A percentile compares a stretch with the other conserved stretches of the same genome.
phyloP scores from a whole-genome alignment of 2,888 invertebrate species.

The Hermaeophaga mercurialis region DNA sequence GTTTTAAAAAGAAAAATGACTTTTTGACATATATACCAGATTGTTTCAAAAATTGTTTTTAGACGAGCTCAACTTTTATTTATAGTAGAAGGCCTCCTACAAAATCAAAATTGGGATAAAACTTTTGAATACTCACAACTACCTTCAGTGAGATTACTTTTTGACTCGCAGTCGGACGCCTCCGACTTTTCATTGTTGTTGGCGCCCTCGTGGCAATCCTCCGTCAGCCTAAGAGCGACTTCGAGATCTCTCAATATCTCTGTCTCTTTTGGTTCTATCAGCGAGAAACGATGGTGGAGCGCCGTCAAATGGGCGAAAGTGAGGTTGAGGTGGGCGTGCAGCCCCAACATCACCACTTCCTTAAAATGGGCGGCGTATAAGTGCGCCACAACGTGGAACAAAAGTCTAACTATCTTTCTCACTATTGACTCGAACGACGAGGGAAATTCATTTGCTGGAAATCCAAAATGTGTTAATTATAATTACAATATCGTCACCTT shows the following conservation, averaged over 20 bases:
- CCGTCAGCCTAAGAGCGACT: slow-evolving; percentile 74
- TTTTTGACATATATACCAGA: no score
- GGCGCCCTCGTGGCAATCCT: slow-evolving; percentile 54
- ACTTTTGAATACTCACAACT: slow-evolving; percentile 30
- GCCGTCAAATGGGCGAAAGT: slow-evolving; percentile 96
- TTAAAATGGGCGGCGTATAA: slow-evolving; percentile 97
- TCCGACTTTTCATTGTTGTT: slow-evolving; percentile 47
- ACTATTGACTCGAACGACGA: slow-evolving; percentile 92
- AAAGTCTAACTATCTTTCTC: slow-evolving; percentile 92
- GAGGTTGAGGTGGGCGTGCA: slow-evolving; percentile 96
- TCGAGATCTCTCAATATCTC: slow-evolving; percentile 92
- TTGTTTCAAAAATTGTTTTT: no score
- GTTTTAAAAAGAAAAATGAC: no score
- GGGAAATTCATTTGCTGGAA: slow-evolving; percentile 88
- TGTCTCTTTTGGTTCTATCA: slow-evolving; percentile 95
- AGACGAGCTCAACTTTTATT: no score
- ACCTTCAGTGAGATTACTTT: slow-evolving; percentile 30
- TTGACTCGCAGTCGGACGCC: slow-evolving; percentile 40
- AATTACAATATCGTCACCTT: no score
- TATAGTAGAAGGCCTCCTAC: no score
- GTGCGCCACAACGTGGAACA: slow-evolving; percentile 98
- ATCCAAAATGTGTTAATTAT: no score
- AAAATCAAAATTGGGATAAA: not conserved
- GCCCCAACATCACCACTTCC: slow-evolving; percentile 89
- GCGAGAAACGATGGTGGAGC: slow-evolving; percentile 82